Evolutionary conservation across 2,797 vertebrate species (phyloP), one percentile per base, ranked within the genome.

Genomic region (Sebastes hubbsi): DNA sequence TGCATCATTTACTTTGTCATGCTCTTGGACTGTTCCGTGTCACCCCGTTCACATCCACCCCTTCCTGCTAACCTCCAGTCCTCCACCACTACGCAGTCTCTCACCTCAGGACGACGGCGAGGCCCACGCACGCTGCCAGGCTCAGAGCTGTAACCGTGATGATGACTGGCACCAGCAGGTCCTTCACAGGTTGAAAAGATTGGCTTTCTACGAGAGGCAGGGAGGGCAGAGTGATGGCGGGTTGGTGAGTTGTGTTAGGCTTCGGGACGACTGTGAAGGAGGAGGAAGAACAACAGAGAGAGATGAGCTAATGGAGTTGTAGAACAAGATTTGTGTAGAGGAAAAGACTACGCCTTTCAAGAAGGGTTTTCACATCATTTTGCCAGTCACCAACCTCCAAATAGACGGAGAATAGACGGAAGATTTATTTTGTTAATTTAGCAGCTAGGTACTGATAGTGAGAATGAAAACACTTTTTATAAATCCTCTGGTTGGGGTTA

Each of bases 41-140:
- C 34, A 82, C 69, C 58, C 58, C 68, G 70, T 65, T 78, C 34
- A 61, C 62, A 60, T 60, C 64, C 80, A 36, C 60, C 62, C 62
- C 75, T 89, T 73, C 73, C 80, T 79, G 75, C 59, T 56, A 61
- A 80, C 32, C 36, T 60, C 62, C n/a, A 9, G 4, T 4, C 60
- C 62, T 73, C 73, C 80, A 13, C 82, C 66, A 80, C 81, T 14
- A 54, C 20, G 66, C 14, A 27, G 49, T 70, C 56, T 82, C 93
- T 94, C 72, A 95, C 93, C 93, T 71, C 20, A 95, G 79, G 71
- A 87, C 16, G 29, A 89, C 46, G 24, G 64, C 60, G 56, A 94
- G 75, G 82, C 85, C 88, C n/a, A 93, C 22, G 65, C 91, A 84
- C 0, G 34, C 92, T 24, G 54, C 78, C 77, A 94, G 77, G 62